A percentile compares a stretch with the other conserved stretches of the same genome.
These are phyloP conservation scores for Cairina moschata DNA, from an alignment of 2,113 vertebrate genomes.

Conservation along the genomic window DNA sequence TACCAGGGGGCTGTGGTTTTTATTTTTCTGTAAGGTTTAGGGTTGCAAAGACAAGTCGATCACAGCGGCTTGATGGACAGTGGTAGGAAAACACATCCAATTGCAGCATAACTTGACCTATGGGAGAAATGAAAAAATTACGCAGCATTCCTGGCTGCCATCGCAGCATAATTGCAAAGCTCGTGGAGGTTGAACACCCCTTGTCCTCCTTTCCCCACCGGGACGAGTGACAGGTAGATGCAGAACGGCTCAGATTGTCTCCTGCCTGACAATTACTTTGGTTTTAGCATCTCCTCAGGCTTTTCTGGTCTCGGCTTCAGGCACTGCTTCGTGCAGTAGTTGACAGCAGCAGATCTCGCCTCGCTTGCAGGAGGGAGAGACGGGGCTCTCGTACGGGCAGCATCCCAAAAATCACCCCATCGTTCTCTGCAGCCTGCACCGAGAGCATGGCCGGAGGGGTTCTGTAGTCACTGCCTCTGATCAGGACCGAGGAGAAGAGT, in stretches of 20 bases:
- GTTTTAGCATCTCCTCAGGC: background rate
- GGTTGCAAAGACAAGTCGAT: background rate
- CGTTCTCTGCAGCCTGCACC: background rate
- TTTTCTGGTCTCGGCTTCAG: background rate
- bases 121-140: background rate
- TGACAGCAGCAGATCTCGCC: background rate
- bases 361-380: background rate
- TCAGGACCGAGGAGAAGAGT: fast-evolving
- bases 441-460: background rate
- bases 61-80: background rate
- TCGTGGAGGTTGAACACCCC: background rate
- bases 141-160: background rate
- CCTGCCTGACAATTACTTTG: background rate
- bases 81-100: background rate
- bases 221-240: background rate
- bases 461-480: background rate
- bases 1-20: background rate
- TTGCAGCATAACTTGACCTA: background rate
- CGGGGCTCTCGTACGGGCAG: background rate
- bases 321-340: background rate
- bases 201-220: background rate
- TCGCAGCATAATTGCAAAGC: background rate
- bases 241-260: background rate
- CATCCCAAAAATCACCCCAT: background rate
- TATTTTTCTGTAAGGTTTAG: background rate